Base-by-base conservation (phyloP, 2,797 vertebrate genomes). In the Apogon talboti region DNA sequence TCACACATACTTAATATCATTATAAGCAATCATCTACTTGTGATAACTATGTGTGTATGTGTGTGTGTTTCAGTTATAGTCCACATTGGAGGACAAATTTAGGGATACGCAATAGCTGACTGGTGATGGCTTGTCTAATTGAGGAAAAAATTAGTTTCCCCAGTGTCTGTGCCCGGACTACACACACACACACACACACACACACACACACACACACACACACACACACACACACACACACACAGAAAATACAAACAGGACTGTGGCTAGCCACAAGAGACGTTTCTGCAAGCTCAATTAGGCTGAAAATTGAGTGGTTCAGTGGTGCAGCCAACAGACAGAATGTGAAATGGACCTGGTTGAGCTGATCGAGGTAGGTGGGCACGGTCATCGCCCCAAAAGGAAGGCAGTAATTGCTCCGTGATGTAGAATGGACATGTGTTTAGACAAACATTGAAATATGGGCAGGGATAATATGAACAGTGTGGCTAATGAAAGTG, bases 281-380 rank as follows among this genome's bases (percentile, higher is more conserved):
- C 63, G 61, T 71, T 60, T 83, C 65, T 81, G 65, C 77, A 88
- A 69, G 84, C 88, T 91, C 89, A 90, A 88, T 91, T 90, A 90
- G 76, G 83, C 86, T 86, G 83, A 81, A 90, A 91, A 91, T 91
- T 83, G 88, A 89, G 88, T 79, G 71, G 76, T 81, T 85, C 59
- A 74, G 74, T 65, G 73, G 76, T 78, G 82, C 76, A 83, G 87
- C 84, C 83, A 86, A 75, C 53, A 88, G 78, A 81, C 73, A 59
- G 76, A 84, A 87, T 78, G 82, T 85, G 79, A 81, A 91, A 87
- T 76, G 73, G 84, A 89, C 88, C 74, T 78, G 81, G 65, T 66
- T 42, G 71, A 67, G 71, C 47, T 81, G 81, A 86, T 89, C 66
- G 85, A 79, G 67, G 66, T 67, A 41, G 71, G 18, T 19, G 33